Evolutionary conservation across 2,888 invertebrate genomes (phyloP).

Genomic region (Prenolepis imparis): DNA sequence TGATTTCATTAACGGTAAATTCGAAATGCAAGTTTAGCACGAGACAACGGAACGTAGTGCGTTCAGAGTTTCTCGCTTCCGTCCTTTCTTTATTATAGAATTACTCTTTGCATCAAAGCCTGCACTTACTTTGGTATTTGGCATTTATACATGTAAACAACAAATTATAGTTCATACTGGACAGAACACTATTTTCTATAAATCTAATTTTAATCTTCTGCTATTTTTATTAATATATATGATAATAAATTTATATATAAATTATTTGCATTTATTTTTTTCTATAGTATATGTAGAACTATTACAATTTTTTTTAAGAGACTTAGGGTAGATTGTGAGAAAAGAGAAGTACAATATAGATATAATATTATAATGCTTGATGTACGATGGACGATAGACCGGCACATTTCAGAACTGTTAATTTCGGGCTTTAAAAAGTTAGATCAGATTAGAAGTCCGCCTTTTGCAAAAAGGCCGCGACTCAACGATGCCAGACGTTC

Average conservation of each 20-base stretch:
- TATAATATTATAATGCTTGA: constrained; percentile 8
- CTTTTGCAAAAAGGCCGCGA: constrained; percentile 5
- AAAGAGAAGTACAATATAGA: neutral
- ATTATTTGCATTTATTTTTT: neutral
- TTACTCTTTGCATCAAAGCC: neutral
- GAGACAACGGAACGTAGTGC: constrained; percentile 19
- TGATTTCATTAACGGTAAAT: constrained; percentile 67
- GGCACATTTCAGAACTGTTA: constrained; percentile 26
- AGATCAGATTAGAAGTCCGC: constrained; percentile 39
- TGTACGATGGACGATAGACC: neutral
- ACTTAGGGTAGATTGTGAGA: neutral
- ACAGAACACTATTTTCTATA: no score
- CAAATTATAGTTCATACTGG: neutral
- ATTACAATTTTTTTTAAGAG: neutral
- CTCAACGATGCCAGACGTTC: constrained; percentile 42
- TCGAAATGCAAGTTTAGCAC: constrained; percentile 56
- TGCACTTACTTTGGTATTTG: neutral
- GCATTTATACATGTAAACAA: neutral
- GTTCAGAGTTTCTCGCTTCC: neutral
- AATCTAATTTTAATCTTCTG: neutral
- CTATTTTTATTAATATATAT: neutral
- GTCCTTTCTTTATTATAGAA: neutral
- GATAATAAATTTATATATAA: no score
- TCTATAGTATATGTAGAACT: neutral
- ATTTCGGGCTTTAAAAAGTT: constrained; percentile 55